A percentile compares a stretch with the other conserved stretches of the same genome.
These are phyloP conservation scores for Dendronephthya gigantea DNA, from an alignment of 64 coral and sea anemone species.

Conservation along the genomic window DNA sequence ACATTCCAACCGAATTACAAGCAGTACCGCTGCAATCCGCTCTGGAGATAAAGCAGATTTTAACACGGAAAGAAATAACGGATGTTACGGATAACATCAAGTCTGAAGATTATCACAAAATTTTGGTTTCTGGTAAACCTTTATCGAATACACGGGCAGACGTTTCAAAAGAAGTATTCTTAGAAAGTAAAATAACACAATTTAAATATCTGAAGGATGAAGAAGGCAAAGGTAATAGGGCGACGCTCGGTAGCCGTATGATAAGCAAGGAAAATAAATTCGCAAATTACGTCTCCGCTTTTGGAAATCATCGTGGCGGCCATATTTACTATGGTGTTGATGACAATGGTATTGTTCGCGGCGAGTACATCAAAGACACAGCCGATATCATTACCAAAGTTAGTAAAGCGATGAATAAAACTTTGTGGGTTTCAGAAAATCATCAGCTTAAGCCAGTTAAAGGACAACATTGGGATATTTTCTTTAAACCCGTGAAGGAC, in stretches of 20 bases:
- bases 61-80: neutral
- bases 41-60: neutral
- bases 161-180: no score
- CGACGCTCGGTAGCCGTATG: neutral
- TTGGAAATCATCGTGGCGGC: neutral
- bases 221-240: neutral
- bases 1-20: neutral
- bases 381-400: neutral
- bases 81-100: neutral
- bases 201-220: neutral
- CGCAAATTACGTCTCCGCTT: neutral
- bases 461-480: no score
- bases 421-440: neutral
- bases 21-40: neutral
- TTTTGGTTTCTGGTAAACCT: neutral
- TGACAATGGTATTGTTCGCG: neutral
- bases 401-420: neutral
- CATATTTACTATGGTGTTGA: neutral
- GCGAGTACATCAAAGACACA: neutral
- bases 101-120: neutral
- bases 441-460: neutral
- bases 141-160: neutral
- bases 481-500: no score
- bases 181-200: neutral
- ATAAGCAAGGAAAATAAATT: neutral